Percentiles rank a stretch among this genome's conserved stretches.
Evolutionary conservation across 2,113 vertebrate genomes (phyloP).

Genomic region (Upupa epops): DNA sequence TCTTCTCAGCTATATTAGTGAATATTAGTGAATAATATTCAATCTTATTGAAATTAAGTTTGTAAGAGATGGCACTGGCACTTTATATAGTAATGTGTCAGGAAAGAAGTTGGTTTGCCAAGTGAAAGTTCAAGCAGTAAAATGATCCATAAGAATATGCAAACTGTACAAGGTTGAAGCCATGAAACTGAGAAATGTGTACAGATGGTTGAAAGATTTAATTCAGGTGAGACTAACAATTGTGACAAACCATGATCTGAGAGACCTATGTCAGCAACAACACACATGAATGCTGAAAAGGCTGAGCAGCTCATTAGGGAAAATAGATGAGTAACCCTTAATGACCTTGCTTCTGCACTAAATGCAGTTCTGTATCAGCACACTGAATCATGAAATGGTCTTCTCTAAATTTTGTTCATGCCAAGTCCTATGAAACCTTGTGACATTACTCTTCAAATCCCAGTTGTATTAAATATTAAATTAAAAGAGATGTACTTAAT

Average conservation of each 20-base stretch:
- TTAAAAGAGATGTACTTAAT: neutral
- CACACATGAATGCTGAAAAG: constrained; percentile 63
- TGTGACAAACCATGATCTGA: constrained; percentile 61
- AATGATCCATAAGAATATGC: neutral
- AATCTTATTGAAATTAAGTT: neutral
- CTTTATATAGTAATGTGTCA: neutral
- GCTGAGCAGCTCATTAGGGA: constrained; percentile 58
- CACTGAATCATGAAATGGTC: neutral
- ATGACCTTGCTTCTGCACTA: constrained; percentile 50
- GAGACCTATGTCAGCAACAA: constrained; percentile 64
- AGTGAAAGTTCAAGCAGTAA: neutral
- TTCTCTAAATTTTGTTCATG: neutral
- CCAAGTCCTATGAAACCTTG: neutral
- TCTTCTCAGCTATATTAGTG: neutral
- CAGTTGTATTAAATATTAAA: neutral
- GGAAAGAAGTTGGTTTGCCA: neutral
- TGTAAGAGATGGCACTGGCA: neutral
- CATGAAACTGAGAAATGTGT: constrained; percentile 54
- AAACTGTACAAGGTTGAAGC: constrained; percentile 47
- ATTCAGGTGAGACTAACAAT: constrained; percentile 65
- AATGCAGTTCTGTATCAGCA: constrained; percentile 33
- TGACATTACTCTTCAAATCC: neutral
- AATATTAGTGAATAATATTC: neutral
- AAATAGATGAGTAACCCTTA: constrained; percentile 46
- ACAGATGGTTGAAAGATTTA: constrained; percentile 63